A percentile compares a stretch with the other conserved stretches of the same genome.
Evolutionary conservation across 1,140 invertebrate genomes (phyloP).

Genomic region (Mizuhopecten yessoensis): DNA sequence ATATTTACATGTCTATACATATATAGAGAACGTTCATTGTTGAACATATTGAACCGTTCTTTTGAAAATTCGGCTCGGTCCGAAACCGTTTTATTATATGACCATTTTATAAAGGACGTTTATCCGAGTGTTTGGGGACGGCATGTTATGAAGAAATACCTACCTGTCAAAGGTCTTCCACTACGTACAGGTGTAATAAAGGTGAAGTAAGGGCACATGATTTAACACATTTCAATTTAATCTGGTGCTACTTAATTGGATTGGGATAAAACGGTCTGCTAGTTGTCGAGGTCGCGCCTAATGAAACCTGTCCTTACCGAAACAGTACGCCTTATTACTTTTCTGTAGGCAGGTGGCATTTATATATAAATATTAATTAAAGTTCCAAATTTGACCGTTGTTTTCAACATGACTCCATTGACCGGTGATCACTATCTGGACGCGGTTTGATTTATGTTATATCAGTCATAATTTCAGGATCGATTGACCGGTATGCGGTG

Average conservation of each 20-base stretch:
- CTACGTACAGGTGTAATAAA: neutral
- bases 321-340: neutral
- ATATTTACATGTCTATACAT: neutral
- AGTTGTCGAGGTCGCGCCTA: neutral
- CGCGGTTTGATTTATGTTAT: no score
- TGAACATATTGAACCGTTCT: conserved; percentile 8
- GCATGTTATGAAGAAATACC: neutral
- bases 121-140: neutral
- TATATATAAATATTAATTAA: no score
- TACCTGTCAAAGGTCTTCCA: neutral
- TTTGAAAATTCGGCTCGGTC: neutral
- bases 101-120: neutral
- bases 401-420: neutral
- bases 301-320: neutral
- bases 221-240: conserved; percentile 4
- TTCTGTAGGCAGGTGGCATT: no score
- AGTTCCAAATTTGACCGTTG: neutral
- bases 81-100: no score
- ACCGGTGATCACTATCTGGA: no score
- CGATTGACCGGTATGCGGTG: no score
- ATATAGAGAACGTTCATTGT: neutral
- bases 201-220: neutral
- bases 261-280: conserved; percentile 24
- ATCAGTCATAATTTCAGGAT: no score
- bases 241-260: neutral